phyloP scores from a whole-genome alignment of 30 jellyfish, hydroid and myxozoan species.

The Haliclystus octoradiatus region DNA sequence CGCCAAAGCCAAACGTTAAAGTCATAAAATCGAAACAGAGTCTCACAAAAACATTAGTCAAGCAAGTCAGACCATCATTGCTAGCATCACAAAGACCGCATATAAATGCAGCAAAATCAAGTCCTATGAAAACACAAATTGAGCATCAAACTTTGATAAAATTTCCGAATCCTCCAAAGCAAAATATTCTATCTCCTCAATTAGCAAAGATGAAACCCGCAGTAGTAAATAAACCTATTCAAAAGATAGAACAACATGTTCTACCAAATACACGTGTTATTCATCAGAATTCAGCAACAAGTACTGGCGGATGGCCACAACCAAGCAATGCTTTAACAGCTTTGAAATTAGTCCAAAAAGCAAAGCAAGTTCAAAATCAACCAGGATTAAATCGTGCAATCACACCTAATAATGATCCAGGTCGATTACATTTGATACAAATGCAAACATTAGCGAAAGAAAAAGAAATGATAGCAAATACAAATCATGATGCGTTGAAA shows the following conservation, averaged over 20 bases:
- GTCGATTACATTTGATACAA: conserved; percentile 4
- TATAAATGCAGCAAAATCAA: neutral
- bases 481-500: neutral
- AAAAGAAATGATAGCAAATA: neutral
- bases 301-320: neutral
- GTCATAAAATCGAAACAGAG: too few relatives aligned
- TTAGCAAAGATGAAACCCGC: neutral
- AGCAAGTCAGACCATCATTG: neutral
- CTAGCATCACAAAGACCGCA: neutral
- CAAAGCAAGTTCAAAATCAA: neutral
- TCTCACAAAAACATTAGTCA: neutral
- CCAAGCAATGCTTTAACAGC: neutral
- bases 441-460: conserved; percentile 1
- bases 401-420: neutral
- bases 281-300: neutral
- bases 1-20: neutral
- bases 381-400: neutral
- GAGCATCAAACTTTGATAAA: neutral
- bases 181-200: neutral
- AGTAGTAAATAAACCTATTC: neutral
- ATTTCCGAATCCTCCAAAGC: neutral
- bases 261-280: neutral
- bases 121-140: neutral
- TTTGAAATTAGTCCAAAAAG: neutral
- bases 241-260: neutral